phyloP scores from a whole-genome alignment of 1,140 invertebrate genomes.

The Hydropsyche tenuis region DNA sequence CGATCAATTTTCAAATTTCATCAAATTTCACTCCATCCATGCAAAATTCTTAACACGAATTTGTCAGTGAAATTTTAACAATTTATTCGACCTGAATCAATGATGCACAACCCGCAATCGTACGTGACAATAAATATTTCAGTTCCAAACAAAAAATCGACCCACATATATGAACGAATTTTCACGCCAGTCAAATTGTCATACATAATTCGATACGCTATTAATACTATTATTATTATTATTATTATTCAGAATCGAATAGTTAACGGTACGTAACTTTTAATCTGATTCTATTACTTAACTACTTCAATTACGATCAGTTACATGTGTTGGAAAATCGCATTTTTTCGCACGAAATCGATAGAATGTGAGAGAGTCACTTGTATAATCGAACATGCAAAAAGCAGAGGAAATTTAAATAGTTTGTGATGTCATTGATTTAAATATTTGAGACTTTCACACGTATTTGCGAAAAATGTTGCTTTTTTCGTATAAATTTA shows the following conservation, averaged over 20 bases:
- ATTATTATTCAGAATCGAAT: background rate
- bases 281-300: conserved; percentile 6
- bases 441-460: background rate
- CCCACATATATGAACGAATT: background rate
- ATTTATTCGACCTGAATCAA: conserved; percentile 1
- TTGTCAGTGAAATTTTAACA: background rate
- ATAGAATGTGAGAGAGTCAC: background rate
- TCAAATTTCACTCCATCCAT: background rate
- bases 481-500: background rate
- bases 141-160: background rate
- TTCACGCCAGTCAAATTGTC: background rate
- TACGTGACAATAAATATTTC: conserved; percentile 6
- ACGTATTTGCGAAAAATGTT: background rate
- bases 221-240: too few relatives aligned
- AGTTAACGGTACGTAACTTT: conserved; percentile 1
- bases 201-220: too few relatives aligned
- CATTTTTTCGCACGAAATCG: conserved; percentile 5
- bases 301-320: conserved; percentile 2
- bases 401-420: too few relatives aligned
- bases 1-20: conserved; percentile 1
- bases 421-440: too few relatives aligned
- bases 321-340: background rate
- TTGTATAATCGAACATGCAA: background rate
- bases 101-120: background rate
- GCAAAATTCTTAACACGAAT: background rate